These are phyloP conservation scores for Drosophila hydei DNA, from an alignment of 1,140 invertebrate species.

Conservation along the genomic window DNA sequence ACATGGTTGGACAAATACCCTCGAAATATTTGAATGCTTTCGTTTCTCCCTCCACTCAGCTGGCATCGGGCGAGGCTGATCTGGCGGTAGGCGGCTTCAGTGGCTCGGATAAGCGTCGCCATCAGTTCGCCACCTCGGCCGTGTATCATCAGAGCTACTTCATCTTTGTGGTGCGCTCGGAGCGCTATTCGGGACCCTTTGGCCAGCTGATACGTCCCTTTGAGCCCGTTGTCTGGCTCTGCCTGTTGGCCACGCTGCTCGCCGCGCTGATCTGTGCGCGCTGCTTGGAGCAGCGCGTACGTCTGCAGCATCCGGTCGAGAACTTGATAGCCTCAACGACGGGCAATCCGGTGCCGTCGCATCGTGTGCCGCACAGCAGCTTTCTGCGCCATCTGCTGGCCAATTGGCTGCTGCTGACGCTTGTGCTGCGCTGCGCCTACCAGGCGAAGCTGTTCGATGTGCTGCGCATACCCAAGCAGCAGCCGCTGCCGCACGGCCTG, in stretches of 20 bases:
- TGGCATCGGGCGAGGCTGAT: slow-evolving; percentile 35
- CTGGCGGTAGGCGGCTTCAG: slow-evolving; percentile 61
- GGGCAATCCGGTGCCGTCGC: slow-evolving; percentile 45
- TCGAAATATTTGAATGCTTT: neutral
- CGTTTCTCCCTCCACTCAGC: slow-evolving; percentile 4
- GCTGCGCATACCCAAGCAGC: slow-evolving; percentile 30
- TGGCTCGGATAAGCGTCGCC: slow-evolving; percentile 51
- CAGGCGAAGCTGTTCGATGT: slow-evolving; percentile 67
- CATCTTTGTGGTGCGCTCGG: slow-evolving; percentile 55
- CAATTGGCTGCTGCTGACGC: slow-evolving; percentile 53
- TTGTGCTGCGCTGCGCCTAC: slow-evolving; percentile 63
- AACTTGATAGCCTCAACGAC: slow-evolving; percentile 24
- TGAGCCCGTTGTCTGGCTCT: slow-evolving; percentile 34
- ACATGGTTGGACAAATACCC: no score
- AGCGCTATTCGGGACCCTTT: slow-evolving; percentile 28
- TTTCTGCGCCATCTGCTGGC: slow-evolving; percentile 48
- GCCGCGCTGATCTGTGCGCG: slow-evolving; percentile 18
- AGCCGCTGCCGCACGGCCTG: slow-evolving; percentile 42
- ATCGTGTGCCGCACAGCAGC: slow-evolving; percentile 15
- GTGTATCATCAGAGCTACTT: slow-evolving; percentile 63
- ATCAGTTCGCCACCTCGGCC: slow-evolving; percentile 46
- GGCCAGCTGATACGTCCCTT: slow-evolving; percentile 49
- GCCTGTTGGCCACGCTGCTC: slow-evolving; percentile 15
- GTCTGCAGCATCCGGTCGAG: slow-evolving; percentile 39
- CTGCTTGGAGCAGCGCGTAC: slow-evolving; percentile 10